Evolutionary conservation across 2,797 vertebrate genomes (phyloP).

Genomic region (Chloroceryle inda): DNA sequence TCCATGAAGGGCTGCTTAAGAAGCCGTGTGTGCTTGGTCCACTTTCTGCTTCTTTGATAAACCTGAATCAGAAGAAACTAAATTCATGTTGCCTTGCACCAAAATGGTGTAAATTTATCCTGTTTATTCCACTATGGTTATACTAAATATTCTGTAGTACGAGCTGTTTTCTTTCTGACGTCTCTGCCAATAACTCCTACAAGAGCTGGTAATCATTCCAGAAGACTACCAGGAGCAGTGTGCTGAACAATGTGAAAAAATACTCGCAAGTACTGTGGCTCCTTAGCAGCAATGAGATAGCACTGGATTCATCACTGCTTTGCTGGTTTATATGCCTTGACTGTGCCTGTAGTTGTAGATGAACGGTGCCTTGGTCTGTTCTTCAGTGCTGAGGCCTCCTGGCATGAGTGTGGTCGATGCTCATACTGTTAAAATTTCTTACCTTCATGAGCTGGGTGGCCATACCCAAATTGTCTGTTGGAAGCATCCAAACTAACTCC

Average conservation of each 20-base stretch:
- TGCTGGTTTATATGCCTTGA: constrained; percentile 17
- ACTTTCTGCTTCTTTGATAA: not conserved
- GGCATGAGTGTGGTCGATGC: not conserved
- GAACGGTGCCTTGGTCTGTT: not conserved
- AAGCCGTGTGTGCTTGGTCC: not conserved
- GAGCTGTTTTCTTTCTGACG: not conserved
- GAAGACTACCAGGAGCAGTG: not conserved
- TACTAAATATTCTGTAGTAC: not conserved
- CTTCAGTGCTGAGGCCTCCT: not conserved
- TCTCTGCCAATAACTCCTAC: not conserved
- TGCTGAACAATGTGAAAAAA: not conserved
- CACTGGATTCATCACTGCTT: not conserved
- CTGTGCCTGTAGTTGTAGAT: not conserved
- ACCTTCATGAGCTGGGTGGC: not conserved
- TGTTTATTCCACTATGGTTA: not conserved
- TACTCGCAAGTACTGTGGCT: not conserved
- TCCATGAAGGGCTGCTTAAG: not conserved
- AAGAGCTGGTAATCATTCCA: rapidly evolving
- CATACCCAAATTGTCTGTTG: not conserved
- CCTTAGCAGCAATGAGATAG: not conserved
- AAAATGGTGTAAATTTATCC: not conserved
- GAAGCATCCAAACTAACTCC: not conserved
- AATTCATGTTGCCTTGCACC: not conserved
- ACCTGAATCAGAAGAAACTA: not conserved
- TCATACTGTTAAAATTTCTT: not conserved